A percentile compares a stretch with the other conserved stretches of the same genome.
Evolutionary conservation across 2,888 invertebrate species (phyloP).

Genomic region (Mythimna pallens): DNA sequence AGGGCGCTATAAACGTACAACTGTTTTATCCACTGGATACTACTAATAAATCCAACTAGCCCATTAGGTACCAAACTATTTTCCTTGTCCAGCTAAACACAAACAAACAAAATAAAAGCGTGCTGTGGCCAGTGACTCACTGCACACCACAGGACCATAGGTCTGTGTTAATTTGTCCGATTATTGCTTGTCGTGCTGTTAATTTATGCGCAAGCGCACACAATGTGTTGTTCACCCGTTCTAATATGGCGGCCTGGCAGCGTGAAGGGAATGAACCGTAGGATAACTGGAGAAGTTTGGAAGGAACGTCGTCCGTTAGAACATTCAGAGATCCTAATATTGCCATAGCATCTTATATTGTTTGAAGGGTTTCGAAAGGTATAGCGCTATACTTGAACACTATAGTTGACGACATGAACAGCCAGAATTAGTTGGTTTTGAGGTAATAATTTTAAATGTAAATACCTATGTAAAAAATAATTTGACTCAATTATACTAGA

Average conservation of each 20-base stretch:
- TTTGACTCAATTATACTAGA: no score
- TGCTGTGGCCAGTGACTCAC: constrained; percentile 76
- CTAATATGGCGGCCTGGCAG: constrained; percentile 58
- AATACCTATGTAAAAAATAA: no score
- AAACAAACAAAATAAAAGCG: constrained; percentile 64
- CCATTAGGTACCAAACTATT: constrained; percentile 30
- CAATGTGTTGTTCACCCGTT: constrained; percentile 66
- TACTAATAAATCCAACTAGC: constrained; percentile 10
- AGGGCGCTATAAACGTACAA: constrained; percentile 46
- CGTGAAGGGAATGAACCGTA: constrained; percentile 44
- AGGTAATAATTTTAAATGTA: no score
- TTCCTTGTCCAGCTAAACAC: constrained; percentile 51
- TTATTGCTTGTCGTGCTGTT: constrained; percentile 67
- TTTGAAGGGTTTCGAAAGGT: background rate
- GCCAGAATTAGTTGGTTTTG: no score
- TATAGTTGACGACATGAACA: no score
- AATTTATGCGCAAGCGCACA: constrained; percentile 68
- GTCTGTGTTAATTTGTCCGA: constrained; percentile 79
- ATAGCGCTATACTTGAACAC: no score
- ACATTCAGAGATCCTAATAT: background rate
- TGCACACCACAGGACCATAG: constrained; percentile 70
- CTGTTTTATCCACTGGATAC: constrained; percentile 31
- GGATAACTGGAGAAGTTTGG: constrained; percentile 39
- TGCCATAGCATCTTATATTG: background rate
- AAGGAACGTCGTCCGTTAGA: background rate